Base-by-base conservation (phyloP, 2,888 invertebrate genomes). In the Cephus nigrinus region DNA sequence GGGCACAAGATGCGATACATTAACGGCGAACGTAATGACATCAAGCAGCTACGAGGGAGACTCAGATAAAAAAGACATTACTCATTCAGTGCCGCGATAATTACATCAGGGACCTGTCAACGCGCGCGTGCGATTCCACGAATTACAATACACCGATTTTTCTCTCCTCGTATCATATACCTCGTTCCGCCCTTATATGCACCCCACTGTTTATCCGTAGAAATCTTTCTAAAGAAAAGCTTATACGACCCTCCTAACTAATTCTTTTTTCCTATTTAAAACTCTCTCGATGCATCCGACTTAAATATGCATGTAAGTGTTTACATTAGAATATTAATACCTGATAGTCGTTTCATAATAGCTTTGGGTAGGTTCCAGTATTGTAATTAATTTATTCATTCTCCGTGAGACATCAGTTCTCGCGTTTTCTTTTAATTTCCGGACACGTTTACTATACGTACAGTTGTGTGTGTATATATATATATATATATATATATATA, bases 31-130 rank as follows among this genome's bases (percentile, higher is more conserved):
- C 86, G 86, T 90, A 90, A 90, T 89, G 89, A 89, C 88, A 81
- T 83, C 74, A 82, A 79, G 78, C 79, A 79, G 81, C 78, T 81
- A 77, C 79, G 82, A 78, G 83, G 84, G 86, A 81, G 82, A 80
- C 78, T 77, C 84, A 85, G 90, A 90, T 90, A 90, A 90, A 91
- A 91, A 90, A 87, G 86, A 88, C 90, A 91, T 91, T 91, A 91
- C 86, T 91, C 90, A 91, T 86, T 82, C 86, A 84, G 82, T 80
- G 84, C 83, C 81, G 85, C 79, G 87, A 87, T 90, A 90, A 91
- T 90, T 90, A 87, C 88, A 85, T 85, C 80, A 82, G 71, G 81
- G 83, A 81, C 80, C 78, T 82, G 81, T 83, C 83, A 79, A 35
- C 77, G 76, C 74, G 69, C 73, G 40, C 74, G 72, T 77, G 68